These are phyloP conservation scores for Euwallacea fornicatus DNA, from an alignment of 1,140 invertebrate genomes.

Conservation along the genomic window DNA sequence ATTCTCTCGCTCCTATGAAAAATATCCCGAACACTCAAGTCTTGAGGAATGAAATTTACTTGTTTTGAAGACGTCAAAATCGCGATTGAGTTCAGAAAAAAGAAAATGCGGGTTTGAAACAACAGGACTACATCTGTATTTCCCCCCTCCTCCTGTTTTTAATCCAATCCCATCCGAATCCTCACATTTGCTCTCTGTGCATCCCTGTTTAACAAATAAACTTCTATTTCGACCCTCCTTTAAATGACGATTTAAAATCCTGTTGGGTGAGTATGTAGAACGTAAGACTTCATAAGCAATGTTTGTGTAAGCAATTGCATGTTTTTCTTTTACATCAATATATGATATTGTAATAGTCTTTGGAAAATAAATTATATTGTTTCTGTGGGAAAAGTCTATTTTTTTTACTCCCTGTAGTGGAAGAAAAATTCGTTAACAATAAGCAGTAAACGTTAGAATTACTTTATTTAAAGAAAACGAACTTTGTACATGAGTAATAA, in stretches of 20 bases:
- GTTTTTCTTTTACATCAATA: too few relatives aligned
- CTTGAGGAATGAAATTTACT: constrained; percentile 35
- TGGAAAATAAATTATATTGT: too few relatives aligned
- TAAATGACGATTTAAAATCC: neutral
- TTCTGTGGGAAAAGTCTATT: too few relatives aligned
- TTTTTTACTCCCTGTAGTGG: too few relatives aligned
- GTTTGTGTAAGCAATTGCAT: too few relatives aligned
- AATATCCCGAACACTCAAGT: constrained; percentile 28
- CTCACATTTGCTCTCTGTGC: constrained; percentile 4
- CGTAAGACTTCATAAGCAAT: neutral
- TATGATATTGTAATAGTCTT: too few relatives aligned
- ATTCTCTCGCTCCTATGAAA: constrained; percentile 32
- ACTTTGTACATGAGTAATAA: constrained; percentile 7
- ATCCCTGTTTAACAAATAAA: constrained; percentile 25
- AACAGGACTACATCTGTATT: neutral
- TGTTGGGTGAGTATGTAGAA: constrained; percentile 21
- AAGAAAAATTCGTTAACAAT: too few relatives aligned
- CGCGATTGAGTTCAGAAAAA: constrained; percentile 24
- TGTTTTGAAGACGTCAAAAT: constrained; percentile 20
- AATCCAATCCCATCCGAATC: constrained; percentile 2
- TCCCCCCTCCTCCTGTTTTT: neutral
- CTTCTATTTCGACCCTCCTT: constrained; percentile 26
- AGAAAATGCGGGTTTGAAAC: constrained; percentile 7
- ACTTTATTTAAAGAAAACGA: neutral
- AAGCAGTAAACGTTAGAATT: neutral